Percentiles rank a stretch among this genome's conserved stretches.
phyloP scores from a whole-genome alignment of 2,888 invertebrate species.

The Panopea generosa region DNA sequence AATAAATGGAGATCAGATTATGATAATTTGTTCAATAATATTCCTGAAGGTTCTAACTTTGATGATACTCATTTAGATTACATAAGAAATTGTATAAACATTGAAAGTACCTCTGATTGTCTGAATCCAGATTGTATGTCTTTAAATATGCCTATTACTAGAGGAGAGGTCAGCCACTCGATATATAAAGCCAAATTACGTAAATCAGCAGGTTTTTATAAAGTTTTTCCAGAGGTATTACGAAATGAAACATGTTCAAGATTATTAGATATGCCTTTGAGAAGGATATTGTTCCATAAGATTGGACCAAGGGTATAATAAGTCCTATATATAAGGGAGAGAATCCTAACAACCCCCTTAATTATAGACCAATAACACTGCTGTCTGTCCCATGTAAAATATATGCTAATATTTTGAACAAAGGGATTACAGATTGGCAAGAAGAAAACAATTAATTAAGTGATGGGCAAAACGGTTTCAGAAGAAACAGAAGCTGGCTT shows the following conservation, averaged over 20 bases:
- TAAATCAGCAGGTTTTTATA: slow-evolving; percentile 16
- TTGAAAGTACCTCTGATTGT: no score
- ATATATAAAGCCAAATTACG: slow-evolving; percentile 2
- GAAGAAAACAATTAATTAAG: slow-evolving; percentile 15
- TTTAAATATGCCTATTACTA: slow-evolving; percentile 17
- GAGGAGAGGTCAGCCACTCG: slow-evolving; percentile 2
- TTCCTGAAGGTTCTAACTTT: not conserved
- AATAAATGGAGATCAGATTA: slow-evolving; percentile 19
- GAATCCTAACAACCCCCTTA: slow-evolving; percentile 20
- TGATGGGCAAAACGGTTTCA: slow-evolving; percentile 48
- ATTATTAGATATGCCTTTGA: slow-evolving; percentile 19
- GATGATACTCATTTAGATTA: not conserved
- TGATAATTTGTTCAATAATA: slow-evolving; percentile 3
- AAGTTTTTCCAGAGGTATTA: slow-evolving; percentile 14
- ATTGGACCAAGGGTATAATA: slow-evolving; percentile 18
- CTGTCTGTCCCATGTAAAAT: slow-evolving; percentile 23
- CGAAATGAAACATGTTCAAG: slow-evolving; percentile 22
- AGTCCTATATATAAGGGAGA: slow-evolving; percentile 11
- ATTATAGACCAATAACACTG: slow-evolving; percentile 29
- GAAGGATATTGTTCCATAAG: slow-evolving; percentile 1
- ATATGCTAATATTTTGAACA: slow-evolving; percentile 26
- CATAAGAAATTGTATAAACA: not conserved
- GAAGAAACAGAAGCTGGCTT: slow-evolving; percentile 20
- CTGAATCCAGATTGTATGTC: not conserved
- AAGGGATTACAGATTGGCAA: slow-evolving; percentile 12